These are phyloP conservation scores for Oxygymnocypris stewartii DNA, from an alignment of 2,113 vertebrate genomes.

Conservation along the genomic window DNA sequence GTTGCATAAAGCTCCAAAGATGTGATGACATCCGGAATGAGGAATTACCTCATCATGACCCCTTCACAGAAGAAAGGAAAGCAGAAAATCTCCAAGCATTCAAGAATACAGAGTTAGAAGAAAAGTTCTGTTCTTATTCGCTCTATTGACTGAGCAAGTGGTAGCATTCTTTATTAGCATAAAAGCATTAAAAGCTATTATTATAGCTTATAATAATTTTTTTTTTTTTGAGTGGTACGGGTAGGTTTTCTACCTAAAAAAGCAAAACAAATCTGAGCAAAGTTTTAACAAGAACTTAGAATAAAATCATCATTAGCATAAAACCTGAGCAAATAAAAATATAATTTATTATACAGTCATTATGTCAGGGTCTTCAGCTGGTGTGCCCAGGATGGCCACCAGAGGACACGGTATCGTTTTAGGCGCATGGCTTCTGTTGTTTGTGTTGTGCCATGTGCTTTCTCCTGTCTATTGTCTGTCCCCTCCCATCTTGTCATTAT, in stretches of 20 bases:
- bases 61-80: conserved; percentile 56
- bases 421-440: too few species aligned
- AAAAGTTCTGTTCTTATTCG: not conserved
- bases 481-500: too few species aligned
- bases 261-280: not conserved
- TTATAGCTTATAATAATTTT: too few species aligned
- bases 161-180: not conserved
- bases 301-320: not conserved
- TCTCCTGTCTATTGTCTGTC: too few species aligned
- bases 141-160: not conserved
- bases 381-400: too few species aligned
- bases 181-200: not conserved
- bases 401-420: too few species aligned
- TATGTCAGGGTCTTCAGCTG: too few species aligned
- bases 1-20: conserved; percentile 51
- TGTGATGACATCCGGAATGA: conserved; percentile 43
- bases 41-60: conserved; percentile 63
- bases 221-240: too few species aligned
- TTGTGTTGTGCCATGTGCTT: too few species aligned
- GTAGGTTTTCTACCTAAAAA: too few species aligned
- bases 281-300: not conserved
- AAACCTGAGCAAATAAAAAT: not conserved
- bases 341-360: not conserved
- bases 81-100: conserved; percentile 36
- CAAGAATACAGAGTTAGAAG: not conserved